These are phyloP conservation scores for Euura saliciscinereae DNA, from an alignment of 1,140 invertebrate species.

Conservation along the genomic window DNA sequence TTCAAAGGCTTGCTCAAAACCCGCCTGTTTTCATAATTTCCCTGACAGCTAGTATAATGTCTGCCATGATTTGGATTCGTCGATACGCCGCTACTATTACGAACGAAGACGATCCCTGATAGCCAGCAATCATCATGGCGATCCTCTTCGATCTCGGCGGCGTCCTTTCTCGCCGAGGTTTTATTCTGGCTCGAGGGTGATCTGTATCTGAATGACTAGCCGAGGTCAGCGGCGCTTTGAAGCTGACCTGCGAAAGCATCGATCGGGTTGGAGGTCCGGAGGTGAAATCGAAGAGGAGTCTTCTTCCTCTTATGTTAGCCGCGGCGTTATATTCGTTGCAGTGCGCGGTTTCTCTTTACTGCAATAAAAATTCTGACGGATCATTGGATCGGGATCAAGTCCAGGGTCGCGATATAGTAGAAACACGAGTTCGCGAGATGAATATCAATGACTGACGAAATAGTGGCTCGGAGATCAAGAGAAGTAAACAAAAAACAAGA, in stretches of 20 bases:
- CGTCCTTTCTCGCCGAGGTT: neutral
- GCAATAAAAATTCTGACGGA: neutral
- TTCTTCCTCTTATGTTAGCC: neutral
- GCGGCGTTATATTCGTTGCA: neutral
- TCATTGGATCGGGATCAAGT: neutral
- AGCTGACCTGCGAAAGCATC: constrained; percentile 11
- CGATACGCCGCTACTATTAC: too few relatives aligned
- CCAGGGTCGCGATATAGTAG: neutral
- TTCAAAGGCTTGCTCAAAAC: too few relatives aligned
- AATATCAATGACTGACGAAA: neutral
- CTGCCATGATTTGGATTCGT: too few relatives aligned
- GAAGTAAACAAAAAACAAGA: neutral
- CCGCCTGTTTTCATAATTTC: too few relatives aligned
- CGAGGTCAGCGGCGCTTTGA: constrained; percentile 12
- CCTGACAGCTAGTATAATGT: too few relatives aligned
- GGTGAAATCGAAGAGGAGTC: neutral
- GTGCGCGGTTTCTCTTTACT: too few relatives aligned
- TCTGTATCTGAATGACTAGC: constrained; percentile 14
- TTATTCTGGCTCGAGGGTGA: neutral
- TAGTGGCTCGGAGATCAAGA: neutral
- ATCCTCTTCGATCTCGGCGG: neutral
- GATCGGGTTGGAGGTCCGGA: neutral
- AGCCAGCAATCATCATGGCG: neutral
- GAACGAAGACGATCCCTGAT: neutral
- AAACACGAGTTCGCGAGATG: constrained; percentile 1